phyloP scores from a whole-genome alignment of 2,113 vertebrate genomes.

The Pteronura brasiliensis region DNA sequence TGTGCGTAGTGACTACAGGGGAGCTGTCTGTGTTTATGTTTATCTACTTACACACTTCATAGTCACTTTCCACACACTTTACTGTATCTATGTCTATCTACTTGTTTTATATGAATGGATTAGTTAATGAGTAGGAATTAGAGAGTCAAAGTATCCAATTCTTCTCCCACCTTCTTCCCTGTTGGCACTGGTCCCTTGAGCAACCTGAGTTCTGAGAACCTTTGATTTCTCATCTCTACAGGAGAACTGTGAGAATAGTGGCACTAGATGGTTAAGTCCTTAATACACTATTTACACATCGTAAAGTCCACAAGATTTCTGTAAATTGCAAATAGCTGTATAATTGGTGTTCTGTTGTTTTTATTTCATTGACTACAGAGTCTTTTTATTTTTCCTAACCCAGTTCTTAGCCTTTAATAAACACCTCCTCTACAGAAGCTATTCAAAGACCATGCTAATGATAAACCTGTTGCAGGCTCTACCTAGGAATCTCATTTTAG shows the following conservation, averaged over 20 bases:
- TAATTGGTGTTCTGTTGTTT: neutral
- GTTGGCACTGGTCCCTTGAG: neutral
- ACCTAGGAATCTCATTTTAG: neutral
- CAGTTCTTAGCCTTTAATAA: neutral
- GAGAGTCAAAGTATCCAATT: neutral
- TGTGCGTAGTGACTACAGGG: no score
- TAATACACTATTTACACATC: neutral
- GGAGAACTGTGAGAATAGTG: neutral
- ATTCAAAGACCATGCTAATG: neutral
- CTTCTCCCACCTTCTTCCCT: neutral
- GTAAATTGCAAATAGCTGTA: neutral
- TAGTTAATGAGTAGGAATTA: neutral
- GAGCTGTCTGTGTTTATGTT: neutral
- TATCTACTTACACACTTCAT: neutral
- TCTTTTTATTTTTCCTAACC: neutral
- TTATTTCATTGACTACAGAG: neutral
- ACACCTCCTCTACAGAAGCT: neutral
- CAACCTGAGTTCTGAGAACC: neutral
- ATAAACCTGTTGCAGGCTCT: neutral
- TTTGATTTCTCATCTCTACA: neutral
- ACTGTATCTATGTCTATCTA: neutral
- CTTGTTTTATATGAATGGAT: neutral
- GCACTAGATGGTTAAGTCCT: neutral
- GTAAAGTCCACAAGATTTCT: neutral
- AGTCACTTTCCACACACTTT: neutral